These are phyloP conservation scores for Hydrophis major DNA, from an alignment of 2,797 vertebrate genomes.

Conservation along the genomic window DNA sequence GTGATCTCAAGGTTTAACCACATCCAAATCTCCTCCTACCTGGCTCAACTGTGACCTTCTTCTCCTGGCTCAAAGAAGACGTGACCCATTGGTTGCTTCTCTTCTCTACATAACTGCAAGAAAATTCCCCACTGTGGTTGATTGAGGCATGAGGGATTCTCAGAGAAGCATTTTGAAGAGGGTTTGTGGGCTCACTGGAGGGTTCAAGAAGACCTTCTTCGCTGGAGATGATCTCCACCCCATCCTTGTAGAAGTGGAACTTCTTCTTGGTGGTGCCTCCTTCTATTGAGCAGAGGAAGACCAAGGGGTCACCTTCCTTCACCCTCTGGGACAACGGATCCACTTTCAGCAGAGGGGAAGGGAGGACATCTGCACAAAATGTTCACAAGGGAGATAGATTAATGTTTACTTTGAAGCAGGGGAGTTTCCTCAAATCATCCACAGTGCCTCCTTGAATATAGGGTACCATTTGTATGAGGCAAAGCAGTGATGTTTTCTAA, in stretches of 20 bases:
- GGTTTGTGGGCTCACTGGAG: background rate
- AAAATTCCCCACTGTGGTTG: background rate
- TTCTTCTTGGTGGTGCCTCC: rapidly evolving
- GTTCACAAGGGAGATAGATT: background rate
- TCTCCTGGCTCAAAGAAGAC: background rate
- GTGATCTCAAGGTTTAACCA: background rate
- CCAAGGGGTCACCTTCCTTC: rapidly evolving
- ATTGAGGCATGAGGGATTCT: background rate
- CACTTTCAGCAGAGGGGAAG: background rate
- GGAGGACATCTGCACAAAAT: background rate
- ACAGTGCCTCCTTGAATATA: too few species aligned
- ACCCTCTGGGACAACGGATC: background rate
- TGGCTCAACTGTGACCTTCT: too few species aligned
- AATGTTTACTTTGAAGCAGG: background rate
- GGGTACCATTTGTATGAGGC: too few species aligned
- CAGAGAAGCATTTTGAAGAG: background rate
- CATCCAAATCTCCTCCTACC: background rate
- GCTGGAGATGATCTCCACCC: rapidly evolving
- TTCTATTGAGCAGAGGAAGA: background rate
- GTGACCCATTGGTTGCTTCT: rapidly evolving
- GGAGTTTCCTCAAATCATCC: background rate
- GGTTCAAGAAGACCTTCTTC: background rate
- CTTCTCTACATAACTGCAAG: background rate
- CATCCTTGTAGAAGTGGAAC: constrained; percentile 11
- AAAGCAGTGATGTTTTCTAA: too few species aligned